phyloP scores from a whole-genome alignment of 2,888 invertebrate species.

The Drosophila neutralis region DNA sequence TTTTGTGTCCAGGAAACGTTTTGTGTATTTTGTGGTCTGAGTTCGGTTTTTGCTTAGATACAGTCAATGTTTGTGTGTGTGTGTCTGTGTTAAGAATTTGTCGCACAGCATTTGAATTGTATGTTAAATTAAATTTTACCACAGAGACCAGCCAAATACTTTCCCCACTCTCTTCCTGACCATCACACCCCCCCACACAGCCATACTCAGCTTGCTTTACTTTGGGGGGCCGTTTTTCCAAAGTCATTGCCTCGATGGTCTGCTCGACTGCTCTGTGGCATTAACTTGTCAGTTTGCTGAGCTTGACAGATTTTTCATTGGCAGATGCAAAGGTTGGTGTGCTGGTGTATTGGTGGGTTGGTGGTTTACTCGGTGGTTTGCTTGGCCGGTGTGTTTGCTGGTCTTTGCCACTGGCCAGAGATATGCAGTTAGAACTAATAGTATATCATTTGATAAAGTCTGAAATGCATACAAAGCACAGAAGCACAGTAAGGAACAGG shows the following conservation, averaged over 20 bases:
- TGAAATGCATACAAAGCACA: conserved; percentile 23
- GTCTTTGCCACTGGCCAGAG: conserved; percentile 24
- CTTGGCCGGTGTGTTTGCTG: conserved; percentile 28
- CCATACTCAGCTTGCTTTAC: conserved; percentile 1
- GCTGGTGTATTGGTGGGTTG: conserved; percentile 13
- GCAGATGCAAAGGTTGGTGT: conserved; percentile 21
- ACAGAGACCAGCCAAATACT: conserved; percentile 67
- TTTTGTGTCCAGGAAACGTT: conserved; percentile 73
- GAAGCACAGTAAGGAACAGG: conserved; percentile 19
- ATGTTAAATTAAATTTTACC: conserved; percentile 80
- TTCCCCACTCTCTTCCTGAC: neutral
- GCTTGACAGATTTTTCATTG: conserved; percentile 76
- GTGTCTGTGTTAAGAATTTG: conserved; percentile 47
- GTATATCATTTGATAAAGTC: conserved; percentile 45
- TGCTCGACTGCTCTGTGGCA: conserved; percentile 55
- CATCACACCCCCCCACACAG: neutral
- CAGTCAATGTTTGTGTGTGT: conserved; percentile 24
- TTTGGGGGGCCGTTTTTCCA: conserved; percentile 29
- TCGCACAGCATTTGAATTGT: conserved; percentile 72
- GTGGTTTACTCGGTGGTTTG: conserved; percentile 25
- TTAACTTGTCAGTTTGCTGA: conserved; percentile 76
- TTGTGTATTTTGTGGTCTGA: conserved; percentile 69
- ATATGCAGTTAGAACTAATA: conserved; percentile 43
- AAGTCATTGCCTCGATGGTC: conserved; percentile 46
- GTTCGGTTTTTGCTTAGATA: conserved; percentile 48